Percentiles rank a stretch among this genome's conserved stretches.
These are phyloP conservation scores for Cyprinodon tularosa DNA, from an alignment of 2,113 vertebrate genomes.

Conservation along the genomic window DNA sequence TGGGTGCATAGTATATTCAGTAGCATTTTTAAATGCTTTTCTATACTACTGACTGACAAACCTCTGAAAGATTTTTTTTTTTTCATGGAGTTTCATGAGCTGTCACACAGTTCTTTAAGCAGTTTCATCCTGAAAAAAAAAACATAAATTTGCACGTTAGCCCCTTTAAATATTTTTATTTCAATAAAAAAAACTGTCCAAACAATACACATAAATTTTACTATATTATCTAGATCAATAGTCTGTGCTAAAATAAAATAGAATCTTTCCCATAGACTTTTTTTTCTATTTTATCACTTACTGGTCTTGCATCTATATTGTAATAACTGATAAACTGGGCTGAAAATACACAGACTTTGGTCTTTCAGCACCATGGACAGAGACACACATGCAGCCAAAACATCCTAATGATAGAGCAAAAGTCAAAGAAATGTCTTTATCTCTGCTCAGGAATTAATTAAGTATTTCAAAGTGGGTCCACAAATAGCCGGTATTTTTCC, in stretches of 20 bases:
- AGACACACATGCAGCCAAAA: background rate
- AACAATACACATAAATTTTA: background rate
- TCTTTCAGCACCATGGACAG: background rate
- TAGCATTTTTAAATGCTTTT: background rate
- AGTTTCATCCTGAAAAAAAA: background rate
- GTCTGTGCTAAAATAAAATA: background rate
- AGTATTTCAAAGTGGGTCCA: too few species aligned
- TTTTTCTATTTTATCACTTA: too few species aligned
- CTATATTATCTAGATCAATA: background rate
- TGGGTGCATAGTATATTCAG: too few species aligned
- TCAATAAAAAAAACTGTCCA: too few species aligned
- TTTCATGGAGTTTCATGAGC: background rate
- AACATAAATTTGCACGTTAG: too few species aligned
- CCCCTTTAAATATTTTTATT: background rate
- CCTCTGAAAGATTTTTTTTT: background rate
- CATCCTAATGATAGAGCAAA: background rate
- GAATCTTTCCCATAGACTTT: too few species aligned
- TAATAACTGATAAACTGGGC: too few species aligned
- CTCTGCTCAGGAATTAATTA: too few species aligned
- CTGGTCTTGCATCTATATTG: too few species aligned
- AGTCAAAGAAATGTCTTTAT: too few species aligned
- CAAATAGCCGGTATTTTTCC: too few species aligned
- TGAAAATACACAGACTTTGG: too few species aligned
- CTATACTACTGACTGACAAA: background rate
- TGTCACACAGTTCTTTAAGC: background rate